Percentiles rank a stretch among this genome's conserved stretches.
These are phyloP conservation scores for Drosophila parvula DNA, from an alignment of 1,140 invertebrate genomes.

Conservation along the genomic window DNA sequence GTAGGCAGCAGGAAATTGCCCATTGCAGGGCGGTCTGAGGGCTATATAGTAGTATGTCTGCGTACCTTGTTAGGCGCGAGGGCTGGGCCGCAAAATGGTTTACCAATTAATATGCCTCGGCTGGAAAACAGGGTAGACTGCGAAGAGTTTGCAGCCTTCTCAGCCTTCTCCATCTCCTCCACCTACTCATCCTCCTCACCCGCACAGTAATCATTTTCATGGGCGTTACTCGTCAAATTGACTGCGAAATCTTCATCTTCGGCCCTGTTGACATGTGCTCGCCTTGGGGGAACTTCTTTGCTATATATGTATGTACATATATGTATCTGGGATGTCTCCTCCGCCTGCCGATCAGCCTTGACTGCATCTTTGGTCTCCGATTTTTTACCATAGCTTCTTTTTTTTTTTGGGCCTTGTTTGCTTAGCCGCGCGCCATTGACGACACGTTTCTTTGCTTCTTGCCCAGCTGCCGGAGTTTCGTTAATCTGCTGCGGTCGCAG, in stretches of 20 bases:
- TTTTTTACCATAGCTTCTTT: slow-evolving; percentile 36
- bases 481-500: slow-evolving; percentile 34
- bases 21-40: slow-evolving; percentile 57
- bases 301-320: background rate
- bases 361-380: slow-evolving; percentile 57
- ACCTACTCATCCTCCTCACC: slow-evolving; percentile 5
- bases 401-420: slow-evolving; percentile 56
- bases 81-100: slow-evolving; percentile 41
- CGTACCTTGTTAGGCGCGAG: slow-evolving; percentile 55
- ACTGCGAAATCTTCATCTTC: slow-evolving; percentile 72
- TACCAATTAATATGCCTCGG: slow-evolving; percentile 69
- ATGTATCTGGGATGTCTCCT: background rate
- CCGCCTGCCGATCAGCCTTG: slow-evolving; percentile 21
- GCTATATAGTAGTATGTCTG: slow-evolving; percentile 25
- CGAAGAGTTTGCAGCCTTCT: background rate
- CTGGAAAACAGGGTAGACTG: slow-evolving; percentile 28
- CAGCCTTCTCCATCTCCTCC: background rate
- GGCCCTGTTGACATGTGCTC: slow-evolving; percentile 51
- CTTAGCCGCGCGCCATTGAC: slow-evolving; percentile 71
- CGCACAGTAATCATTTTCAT: slow-evolving; percentile 64
- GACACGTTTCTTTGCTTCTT: slow-evolving; percentile 45
- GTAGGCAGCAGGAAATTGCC: slow-evolving; percentile 79
- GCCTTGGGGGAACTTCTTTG: slow-evolving; percentile 4
- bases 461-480: slow-evolving; percentile 47
- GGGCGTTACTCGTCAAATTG: slow-evolving; percentile 73